Evolutionary conservation across 2,113 vertebrate species (phyloP).

Genomic region (Eublepharis macularius): DNA sequence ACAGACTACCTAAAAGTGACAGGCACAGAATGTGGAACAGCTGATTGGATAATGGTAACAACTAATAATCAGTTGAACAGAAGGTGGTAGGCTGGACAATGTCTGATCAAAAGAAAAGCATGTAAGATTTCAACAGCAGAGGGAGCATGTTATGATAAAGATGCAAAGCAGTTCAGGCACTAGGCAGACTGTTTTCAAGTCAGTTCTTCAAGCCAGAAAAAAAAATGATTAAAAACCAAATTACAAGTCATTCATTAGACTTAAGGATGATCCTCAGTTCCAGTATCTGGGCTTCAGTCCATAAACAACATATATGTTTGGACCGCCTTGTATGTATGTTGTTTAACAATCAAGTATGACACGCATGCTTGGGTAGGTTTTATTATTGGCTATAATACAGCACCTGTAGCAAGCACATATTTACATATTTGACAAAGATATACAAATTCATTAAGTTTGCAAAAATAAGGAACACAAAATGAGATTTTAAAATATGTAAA

Average conservation of each 20-base stretch:
- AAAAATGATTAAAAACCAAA: constrained; percentile 17
- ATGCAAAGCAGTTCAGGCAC: not conserved
- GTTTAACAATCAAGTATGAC: not conserved
- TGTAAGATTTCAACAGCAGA: not conserved
- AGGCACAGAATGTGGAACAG: constrained; percentile 19
- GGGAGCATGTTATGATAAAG: not conserved
- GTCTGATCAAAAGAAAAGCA: constrained; percentile 35
- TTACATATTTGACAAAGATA: not conserved
- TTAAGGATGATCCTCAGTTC: not conserved
- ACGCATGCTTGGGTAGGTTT: not conserved
- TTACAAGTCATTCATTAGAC: constrained; percentile 8
- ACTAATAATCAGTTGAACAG: constrained; percentile 40
- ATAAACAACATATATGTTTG: not conserved
- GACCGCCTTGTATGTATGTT: not conserved
- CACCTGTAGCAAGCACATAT: not conserved
- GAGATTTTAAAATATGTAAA: not conserved
- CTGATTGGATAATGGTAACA: constrained; percentile 18
- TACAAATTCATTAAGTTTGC: not conserved
- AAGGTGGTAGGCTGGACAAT: constrained; percentile 13
- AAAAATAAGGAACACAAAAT: not conserved
- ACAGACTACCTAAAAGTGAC: not conserved
- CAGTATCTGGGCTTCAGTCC: too few species aligned
- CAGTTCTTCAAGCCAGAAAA: constrained; percentile 37
- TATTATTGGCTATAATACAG: not conserved
- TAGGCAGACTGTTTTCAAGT: constrained; percentile 25